A percentile compares a stretch with the other conserved stretches of the same genome.
phyloP scores from a whole-genome alignment of 2,888 invertebrate genomes.

The Apodemia zela region DNA sequence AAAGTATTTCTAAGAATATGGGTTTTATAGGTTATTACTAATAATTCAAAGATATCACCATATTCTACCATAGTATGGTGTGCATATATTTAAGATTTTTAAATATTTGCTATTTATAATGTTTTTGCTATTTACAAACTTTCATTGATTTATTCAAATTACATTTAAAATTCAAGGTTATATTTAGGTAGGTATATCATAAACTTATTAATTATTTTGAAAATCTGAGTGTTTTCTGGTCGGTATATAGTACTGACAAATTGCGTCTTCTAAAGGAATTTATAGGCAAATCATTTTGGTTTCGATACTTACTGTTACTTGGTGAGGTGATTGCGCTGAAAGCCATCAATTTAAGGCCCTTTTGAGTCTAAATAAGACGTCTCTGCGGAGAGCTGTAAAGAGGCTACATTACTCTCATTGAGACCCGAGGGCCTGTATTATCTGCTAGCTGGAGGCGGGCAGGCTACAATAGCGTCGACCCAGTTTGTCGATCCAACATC shows the following conservation, averaged over 20 bases:
- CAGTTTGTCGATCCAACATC: slow-evolving; percentile 26
- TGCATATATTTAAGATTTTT: no score
- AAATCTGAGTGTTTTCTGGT: background rate
- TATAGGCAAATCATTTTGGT: slow-evolving; percentile 4
- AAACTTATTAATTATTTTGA: no score
- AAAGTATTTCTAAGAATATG: no score
- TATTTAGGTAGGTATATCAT: no score
- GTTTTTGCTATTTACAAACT: no score
- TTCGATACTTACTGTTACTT: slow-evolving; percentile 33
- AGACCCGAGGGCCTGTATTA: slow-evolving; percentile 64
- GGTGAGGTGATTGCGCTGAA: slow-evolving; percentile 69
- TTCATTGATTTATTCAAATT: no score
- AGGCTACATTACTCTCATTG: slow-evolving; percentile 73
- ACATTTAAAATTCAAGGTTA: no score
- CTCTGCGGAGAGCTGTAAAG: slow-evolving; percentile 66
- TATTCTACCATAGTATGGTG: no score
- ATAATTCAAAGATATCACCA: no score
- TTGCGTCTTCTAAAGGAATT: background rate
- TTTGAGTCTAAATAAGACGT: slow-evolving; percentile 76
- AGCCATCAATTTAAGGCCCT: slow-evolving; percentile 70
- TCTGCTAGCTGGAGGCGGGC: slow-evolving; percentile 57
- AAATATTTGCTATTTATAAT: no score
- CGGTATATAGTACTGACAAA: background rate
- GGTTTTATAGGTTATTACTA: no score
- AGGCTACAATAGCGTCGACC: slow-evolving; percentile 35